Conservation (phyloP, 2,113 vertebrate genomes). For the Lycaon pictus region DNA sequence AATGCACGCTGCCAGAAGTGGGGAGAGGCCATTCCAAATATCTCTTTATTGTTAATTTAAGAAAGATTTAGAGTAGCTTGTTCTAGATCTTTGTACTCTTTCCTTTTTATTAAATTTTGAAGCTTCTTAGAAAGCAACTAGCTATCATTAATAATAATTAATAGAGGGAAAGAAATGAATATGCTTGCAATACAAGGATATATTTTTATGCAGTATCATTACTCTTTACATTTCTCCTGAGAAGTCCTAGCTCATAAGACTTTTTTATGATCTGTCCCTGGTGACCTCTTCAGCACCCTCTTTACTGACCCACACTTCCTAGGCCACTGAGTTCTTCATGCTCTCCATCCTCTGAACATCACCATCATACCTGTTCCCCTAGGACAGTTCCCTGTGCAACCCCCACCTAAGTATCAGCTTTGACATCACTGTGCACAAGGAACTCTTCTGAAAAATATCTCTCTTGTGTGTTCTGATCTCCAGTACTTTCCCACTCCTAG, state of each 20-base stretch:
- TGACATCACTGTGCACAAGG: not conserved
- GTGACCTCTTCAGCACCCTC: not conserved
- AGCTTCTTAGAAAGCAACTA: not conserved
- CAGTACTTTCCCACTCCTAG: not conserved
- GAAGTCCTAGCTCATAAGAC: not conserved
- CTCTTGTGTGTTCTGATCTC: not conserved
- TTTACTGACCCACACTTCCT: accelerated
- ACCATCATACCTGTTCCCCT: accelerated
- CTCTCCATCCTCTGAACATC: not conserved
- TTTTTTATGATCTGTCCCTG: not conserved
- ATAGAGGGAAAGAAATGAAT: not conserved
- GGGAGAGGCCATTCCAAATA: not conserved
- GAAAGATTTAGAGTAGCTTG: not conserved
- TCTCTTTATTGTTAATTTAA: not conserved
- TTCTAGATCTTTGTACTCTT: not conserved
- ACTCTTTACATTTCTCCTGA: not conserved
- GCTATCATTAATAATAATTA: not conserved
- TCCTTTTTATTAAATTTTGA: constrained; percentile 40
- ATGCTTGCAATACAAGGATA: not conserved
- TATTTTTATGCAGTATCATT: not conserved
- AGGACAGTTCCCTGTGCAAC: not conserved
- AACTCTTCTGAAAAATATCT: not conserved
- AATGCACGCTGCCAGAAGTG: not conserved
- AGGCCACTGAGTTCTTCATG: not conserved
- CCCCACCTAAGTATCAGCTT: not conserved